Conservation (phyloP, 35 echinoderm and acorn worm species). For the Lytechinus pictus region DNA sequence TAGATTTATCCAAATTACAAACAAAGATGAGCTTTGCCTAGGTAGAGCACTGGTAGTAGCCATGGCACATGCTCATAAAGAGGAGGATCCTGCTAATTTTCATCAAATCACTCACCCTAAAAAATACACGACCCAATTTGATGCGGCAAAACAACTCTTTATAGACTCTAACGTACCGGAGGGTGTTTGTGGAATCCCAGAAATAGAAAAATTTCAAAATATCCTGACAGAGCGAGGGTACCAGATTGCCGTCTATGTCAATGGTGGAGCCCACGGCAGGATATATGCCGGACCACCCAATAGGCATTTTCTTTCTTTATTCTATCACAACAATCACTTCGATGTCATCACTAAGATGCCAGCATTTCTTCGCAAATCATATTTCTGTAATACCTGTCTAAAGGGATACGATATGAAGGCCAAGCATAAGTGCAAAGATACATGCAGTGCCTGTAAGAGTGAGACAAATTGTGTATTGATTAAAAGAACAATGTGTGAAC, state of each 20-base stretch:
- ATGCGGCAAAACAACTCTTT: neutral
- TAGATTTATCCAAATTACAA: neutral
- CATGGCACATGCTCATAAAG: constrained; percentile 46
- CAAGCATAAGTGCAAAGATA: constrained; percentile 35
- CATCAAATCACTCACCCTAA: neutral
- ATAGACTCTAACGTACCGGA: neutral
- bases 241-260: constrained; percentile 56
- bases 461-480: neutral
- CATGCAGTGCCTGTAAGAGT: neutral
- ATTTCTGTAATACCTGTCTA: constrained; percentile 56
- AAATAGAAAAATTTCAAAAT: constrained; percentile 61
- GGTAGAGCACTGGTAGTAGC: constrained; percentile 62
- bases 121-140: neutral
- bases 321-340: neutral
- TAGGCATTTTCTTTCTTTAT: neutral
- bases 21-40: constrained; percentile 59
- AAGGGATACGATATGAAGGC: constrained; percentile 49
- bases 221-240: constrained; percentile 26
- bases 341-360: neutral
- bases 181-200: constrained; percentile 28
- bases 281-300: constrained; percentile 57
- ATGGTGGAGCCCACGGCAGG: neutral
- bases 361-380: neutral
- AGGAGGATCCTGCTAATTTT: neutral
- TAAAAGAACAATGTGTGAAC: neutral